Evolutionary conservation across 2,113 vertebrate species (phyloP), one percentile per base, ranked within the genome.

Genomic region (Microcebus tavaratra): DNA sequence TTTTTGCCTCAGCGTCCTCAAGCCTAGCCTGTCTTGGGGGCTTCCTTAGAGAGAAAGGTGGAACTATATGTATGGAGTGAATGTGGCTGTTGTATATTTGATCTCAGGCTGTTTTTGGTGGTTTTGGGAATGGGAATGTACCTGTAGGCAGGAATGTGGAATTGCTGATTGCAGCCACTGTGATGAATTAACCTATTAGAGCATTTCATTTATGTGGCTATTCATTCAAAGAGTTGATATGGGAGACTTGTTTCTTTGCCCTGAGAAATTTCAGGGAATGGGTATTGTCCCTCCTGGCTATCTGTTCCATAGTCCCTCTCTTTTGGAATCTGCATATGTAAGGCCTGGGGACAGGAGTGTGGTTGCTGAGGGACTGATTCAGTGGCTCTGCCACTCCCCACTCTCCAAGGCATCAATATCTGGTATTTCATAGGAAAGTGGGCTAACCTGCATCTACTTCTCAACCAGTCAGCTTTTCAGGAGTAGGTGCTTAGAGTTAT

Each of bases 401-500:
- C 48, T 72, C 55, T 31, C 36, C 11, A 89, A 27, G 78, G 65
- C 68, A n/a, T 88, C 78, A 53, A 0, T 68, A 59, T 34, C 48
- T 93, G 80, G 63, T 70, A 48, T 79, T 65, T 92, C 21, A 68
- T 85, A 90, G 86, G 67, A 83, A 81, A n/a, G 36, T 18, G 34
- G 61, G 39, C 89, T 92, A 96, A 91, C 61, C 63, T 89, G 50
- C 70, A 50, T 85, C 57, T 13, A 25, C 59, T 95, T 93, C 91
- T 67, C 31, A 96, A 57, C 80, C 59, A 95, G 3, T 86, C 55
- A 65, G n/a, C 63, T 68, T 81, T 93, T 92, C 57, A 63, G 79
- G 70, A 84, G 34, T 94, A 96, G 91, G 95, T 97, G n/a, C 59
- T 67, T 93, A 70, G 90, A 83, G 20, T 81, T 94, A 34, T 48